Evolutionary conservation across 2,888 invertebrate genomes (phyloP).

Genomic region (Lepetodrilus schrolli): DNA sequence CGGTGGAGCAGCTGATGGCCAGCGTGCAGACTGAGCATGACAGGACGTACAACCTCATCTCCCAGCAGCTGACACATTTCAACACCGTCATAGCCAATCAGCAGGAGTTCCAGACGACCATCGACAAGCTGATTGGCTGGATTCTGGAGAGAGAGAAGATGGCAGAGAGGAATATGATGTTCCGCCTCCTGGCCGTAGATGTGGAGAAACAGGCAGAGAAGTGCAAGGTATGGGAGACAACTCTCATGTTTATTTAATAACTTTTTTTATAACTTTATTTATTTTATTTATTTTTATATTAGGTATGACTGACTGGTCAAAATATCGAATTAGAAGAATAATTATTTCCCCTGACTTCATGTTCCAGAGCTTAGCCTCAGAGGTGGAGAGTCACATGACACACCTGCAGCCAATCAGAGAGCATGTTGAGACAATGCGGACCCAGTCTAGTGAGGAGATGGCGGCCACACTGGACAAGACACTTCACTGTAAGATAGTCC

Average conservation of each 20-base stretch:
- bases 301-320: no score
- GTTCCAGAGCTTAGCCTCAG: slow-evolving; percentile 81
- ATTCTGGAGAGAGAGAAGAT: slow-evolving; percentile 79
- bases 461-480: slow-evolving; percentile 47
- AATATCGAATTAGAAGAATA: no score
- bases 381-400: slow-evolving; percentile 79
- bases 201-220: slow-evolving; percentile 88
- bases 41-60: slow-evolving; percentile 79
- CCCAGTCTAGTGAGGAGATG: slow-evolving; percentile 51
- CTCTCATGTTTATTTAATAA: no score
- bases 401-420: slow-evolving; percentile 52
- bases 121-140: slow-evolving; percentile 88
- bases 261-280: no score
- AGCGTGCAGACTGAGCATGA: slow-evolving; percentile 85
- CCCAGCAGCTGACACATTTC: slow-evolving; percentile 79
- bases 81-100: slow-evolving; percentile 80
- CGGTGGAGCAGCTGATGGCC: slow-evolving; percentile 84
- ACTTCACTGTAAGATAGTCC: slow-evolving; percentile 54
- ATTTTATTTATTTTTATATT: no score
- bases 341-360: no score
- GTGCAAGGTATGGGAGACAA: slow-evolving; percentile 81
- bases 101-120: slow-evolving; percentile 84
- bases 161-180: slow-evolving; percentile 47
- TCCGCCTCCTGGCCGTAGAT: slow-evolving; percentile 81
- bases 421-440: slow-evolving; percentile 45